These are phyloP conservation scores for Syngnathus acus DNA, from an alignment of 2,797 vertebrate species.

Conservation along the genomic window DNA sequence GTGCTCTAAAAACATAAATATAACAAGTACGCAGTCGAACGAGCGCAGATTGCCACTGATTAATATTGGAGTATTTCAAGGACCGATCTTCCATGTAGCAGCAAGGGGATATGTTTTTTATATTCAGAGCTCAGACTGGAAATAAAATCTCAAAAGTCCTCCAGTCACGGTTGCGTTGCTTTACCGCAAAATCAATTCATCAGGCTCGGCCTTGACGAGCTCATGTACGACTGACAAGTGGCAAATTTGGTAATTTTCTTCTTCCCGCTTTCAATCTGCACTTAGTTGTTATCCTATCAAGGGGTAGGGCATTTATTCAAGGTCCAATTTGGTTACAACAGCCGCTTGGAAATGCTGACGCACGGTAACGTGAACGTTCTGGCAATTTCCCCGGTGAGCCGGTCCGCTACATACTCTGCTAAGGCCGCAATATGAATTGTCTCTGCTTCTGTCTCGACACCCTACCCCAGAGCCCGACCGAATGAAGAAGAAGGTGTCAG, in stretches of 20 bases:
- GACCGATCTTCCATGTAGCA: neutral
- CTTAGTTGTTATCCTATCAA: slow-evolving; percentile 4
- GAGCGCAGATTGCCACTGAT: slow-evolving; percentile 6
- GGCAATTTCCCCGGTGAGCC: no score
- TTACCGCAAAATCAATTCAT: neutral
- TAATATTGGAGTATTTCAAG: neutral
- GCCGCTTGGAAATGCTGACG: neutral
- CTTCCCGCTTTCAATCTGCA: neutral
- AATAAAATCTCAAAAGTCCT: slow-evolving; percentile 5
- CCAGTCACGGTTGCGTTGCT: neutral
- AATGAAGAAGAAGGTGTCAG: slow-evolving; percentile 20
- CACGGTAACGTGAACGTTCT: neutral
- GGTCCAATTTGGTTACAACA: neutral
- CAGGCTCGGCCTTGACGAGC: slow-evolving; percentile 2
- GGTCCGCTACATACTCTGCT: no score
- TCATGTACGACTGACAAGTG: neutral
- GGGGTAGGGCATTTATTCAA: neutral
- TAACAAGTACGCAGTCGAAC: neutral
- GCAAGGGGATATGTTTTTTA: neutral
- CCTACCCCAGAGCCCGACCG: slow-evolving; percentile 23
- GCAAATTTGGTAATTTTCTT: neutral
- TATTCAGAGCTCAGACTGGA: neutral
- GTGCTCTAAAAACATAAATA: neutral
- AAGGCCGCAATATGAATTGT: no score
- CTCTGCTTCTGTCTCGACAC: neutral